These are phyloP conservation scores for Neogale vison DNA, from an alignment of 2,113 vertebrate species.

Conservation along the genomic window DNA sequence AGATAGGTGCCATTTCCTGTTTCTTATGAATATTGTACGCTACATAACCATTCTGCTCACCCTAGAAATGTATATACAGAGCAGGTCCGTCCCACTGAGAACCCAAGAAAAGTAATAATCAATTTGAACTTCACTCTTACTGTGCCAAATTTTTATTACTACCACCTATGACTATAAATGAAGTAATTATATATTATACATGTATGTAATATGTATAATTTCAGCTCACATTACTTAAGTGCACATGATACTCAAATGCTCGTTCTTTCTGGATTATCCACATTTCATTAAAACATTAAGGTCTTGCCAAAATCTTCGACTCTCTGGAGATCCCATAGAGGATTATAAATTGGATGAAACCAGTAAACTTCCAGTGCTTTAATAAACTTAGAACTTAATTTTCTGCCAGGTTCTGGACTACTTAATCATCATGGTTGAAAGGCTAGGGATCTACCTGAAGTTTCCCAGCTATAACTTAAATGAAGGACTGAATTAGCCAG, in stretches of 20 bases:
- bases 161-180: not conserved
- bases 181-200: not conserved
- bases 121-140: not conserved
- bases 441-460: not conserved
- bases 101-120: not conserved
- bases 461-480: not conserved
- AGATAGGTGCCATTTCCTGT: not conserved
- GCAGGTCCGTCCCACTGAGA: not conserved
- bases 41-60: not conserved
- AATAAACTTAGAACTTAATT: not conserved
- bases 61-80: not conserved
- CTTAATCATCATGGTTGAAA: not conserved
- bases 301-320: slow-evolving; percentile 24
- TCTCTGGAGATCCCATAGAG: not conserved
- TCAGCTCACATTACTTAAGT: not conserved
- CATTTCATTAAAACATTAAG: slow-evolving; percentile 20
- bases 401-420: not conserved
- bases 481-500: not conserved
- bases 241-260: not conserved
- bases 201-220: not conserved
- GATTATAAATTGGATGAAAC: slow-evolving; percentile 31
- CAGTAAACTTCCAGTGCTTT: not conserved
- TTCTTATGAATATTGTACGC: slow-evolving; percentile 8
- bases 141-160: slow-evolving; percentile 19
- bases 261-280: slow-evolving; percentile 21